Evolutionary conservation across 2,113 vertebrate species (phyloP), one percentile per base, ranked within the genome.

Genomic region (Osmerus mordax): DNA sequence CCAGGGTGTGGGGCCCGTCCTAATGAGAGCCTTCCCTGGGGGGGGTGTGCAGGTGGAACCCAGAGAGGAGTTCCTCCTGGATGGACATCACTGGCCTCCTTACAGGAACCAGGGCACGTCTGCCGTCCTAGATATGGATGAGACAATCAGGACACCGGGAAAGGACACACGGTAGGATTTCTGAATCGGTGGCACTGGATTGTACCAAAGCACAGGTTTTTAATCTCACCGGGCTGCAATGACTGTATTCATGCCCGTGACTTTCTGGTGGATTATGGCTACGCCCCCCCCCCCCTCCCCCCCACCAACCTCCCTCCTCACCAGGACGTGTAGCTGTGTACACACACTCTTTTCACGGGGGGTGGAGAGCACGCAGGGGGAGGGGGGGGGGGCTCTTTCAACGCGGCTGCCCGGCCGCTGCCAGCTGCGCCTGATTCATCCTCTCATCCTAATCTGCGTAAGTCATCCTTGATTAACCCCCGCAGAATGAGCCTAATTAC

Each of bases 401-500:
- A 68, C 67, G 1, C 4, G 56, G 19, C 21, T 14, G 2, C 15
- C 29, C 36, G 62, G 29, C 16, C 23, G 62, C 62, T 32, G 62
- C 29, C 62, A 72, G 61, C 63, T 65, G 53, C 32, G 18, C 55
- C 52, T 23, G 18, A 21, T 54, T 65, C 61, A 54, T 69, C 28
- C 53, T 19, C 25, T 23, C 79, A 65, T 80, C 74, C 77, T 87
- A 87, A 87, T 84, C 83, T 83, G 80, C n/a, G 84, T 72, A 85
- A 91, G 84, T 90, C 88, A 85, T 84, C 84, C 87, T 85, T 86
- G 86, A 91, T 91, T 88, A 89, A 86, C 87, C 86, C 84, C 79
- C 81, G 67, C 86, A 86, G 88, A 88, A 88, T 89, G 86, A 84
- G 83, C 85, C 84, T 89, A 91, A 92, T 90, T 91, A 90, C 73